Conservation (phyloP, 1,140 invertebrate genomes). For the Babylonia areolata region DNA sequence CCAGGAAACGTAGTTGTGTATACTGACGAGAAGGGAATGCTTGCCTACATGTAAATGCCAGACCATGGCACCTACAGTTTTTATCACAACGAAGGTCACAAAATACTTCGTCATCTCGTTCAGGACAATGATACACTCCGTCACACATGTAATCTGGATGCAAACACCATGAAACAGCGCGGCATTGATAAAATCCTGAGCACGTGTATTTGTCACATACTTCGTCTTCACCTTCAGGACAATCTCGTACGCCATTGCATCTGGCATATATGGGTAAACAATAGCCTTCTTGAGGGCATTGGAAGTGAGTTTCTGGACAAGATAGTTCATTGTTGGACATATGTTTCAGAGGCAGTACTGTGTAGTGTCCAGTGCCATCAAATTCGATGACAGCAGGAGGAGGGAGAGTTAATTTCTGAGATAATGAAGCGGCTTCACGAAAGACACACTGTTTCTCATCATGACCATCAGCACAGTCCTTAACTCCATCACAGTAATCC, state of each 20-base stretch:
- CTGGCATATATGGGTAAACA: constrained; percentile 11
- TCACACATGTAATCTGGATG: constrained; percentile 14
- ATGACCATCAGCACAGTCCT: not conserved
- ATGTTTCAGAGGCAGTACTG: not conserved
- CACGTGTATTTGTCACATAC: not conserved
- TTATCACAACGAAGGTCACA: not conserved
- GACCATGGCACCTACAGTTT: not conserved
- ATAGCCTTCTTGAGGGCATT: not conserved
- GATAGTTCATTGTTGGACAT: not conserved
- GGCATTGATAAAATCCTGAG: constrained; percentile 9
- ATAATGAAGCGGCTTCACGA: not conserved
- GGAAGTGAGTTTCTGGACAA: constrained; percentile 19
- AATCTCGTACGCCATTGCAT: not conserved
- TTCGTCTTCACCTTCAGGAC: constrained; percentile 13
- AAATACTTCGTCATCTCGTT: constrained; percentile 16
- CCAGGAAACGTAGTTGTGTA: not conserved
- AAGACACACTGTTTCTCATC: not conserved
- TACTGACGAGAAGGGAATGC: not conserved
- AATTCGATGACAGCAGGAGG: not conserved
- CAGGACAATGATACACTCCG: not conserved
- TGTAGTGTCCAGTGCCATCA: not conserved
- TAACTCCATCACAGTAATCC: not conserved
- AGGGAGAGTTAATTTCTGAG: not conserved
- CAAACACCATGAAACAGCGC: not conserved
- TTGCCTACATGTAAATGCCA: not conserved